Percentiles rank a stretch among this genome's conserved stretches.
Evolutionary conservation across 2,888 invertebrate genomes (phyloP).

Genomic region (Drosophila cognata): DNA sequence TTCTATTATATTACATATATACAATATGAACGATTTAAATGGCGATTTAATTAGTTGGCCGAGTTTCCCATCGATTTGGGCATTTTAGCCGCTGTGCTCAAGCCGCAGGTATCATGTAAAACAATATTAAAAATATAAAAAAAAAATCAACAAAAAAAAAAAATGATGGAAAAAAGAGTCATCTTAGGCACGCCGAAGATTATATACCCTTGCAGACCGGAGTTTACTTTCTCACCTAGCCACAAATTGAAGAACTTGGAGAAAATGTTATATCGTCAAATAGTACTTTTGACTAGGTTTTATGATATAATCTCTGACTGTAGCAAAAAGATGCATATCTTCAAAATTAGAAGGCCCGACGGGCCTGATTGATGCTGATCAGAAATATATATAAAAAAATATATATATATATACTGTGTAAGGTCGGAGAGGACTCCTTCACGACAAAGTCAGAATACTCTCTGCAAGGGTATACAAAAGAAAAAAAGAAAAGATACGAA

Average conservation of each 20-base stretch:
- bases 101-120: conserved; percentile 85
- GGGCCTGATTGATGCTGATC: not conserved
- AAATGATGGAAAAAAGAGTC: not conserved
- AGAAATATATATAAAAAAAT: no score
- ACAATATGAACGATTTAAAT: conserved; percentile 34
- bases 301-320: not conserved
- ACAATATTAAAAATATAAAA: not conserved
- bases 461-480: conserved; percentile 16
- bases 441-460: not conserved
- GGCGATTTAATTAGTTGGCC: conserved; percentile 86
- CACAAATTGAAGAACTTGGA: not conserved
- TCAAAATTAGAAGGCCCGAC: not conserved
- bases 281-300: not conserved
- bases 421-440: not conserved
- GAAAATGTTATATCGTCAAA: not conserved
- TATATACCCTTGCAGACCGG: conserved; percentile 11
- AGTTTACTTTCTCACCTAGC: not conserved
- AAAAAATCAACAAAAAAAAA: not conserved
- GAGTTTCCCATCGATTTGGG: conserved; percentile 91
- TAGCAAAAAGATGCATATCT: not conserved
- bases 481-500: conserved; percentile 6
- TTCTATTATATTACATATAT: conserved; percentile 49
- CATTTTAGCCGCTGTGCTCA: conserved; percentile 91
- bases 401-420: no score
- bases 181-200: conserved; percentile 19